These are phyloP conservation scores for Anas platyrhynchos DNA, from an alignment of 2,113 vertebrate genomes.

Conservation along the genomic window DNA sequence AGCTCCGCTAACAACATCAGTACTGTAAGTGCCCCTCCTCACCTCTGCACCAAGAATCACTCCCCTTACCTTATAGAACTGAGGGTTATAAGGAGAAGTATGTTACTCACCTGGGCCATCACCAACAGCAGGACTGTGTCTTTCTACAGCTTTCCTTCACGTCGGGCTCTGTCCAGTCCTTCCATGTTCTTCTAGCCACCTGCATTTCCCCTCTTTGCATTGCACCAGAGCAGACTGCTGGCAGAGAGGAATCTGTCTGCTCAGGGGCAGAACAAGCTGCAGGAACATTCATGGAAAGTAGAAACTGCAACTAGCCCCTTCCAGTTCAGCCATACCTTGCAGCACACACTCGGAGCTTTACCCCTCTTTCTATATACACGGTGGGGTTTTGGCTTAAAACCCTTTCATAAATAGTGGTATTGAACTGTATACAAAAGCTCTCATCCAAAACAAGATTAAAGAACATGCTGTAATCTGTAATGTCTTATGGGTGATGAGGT, in stretches of 20 bases:
- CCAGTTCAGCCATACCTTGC: background rate
- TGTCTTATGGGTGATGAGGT: too few relatives aligned
- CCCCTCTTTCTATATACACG: too few relatives aligned
- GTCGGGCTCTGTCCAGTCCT: background rate
- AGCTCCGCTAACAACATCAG: background rate
- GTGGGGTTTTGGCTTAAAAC: background rate
- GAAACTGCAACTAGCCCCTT: background rate
- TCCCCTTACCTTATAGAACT: background rate
- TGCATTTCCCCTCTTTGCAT: background rate
- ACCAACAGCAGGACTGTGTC: background rate
- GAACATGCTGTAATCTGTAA: background rate
- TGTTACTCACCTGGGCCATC: background rate
- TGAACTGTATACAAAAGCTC: background rate
- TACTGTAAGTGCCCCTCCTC: background rate
- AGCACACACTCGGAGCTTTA: background rate
- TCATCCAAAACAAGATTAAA: background rate
- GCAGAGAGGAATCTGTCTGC: background rate
- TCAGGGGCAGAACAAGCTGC: background rate
- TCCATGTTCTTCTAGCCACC: background rate
- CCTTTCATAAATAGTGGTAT: background rate
- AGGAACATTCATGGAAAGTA: background rate
- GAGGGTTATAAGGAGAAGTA: background rate
- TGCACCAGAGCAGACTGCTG: too few relatives aligned
- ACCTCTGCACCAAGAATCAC: background rate
- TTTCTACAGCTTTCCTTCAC: background rate